Evolutionary conservation across 2,797 vertebrate genomes (phyloP), one percentile per base, ranked within the genome.

Genomic region (Silurus lanzhouensis): DNA sequence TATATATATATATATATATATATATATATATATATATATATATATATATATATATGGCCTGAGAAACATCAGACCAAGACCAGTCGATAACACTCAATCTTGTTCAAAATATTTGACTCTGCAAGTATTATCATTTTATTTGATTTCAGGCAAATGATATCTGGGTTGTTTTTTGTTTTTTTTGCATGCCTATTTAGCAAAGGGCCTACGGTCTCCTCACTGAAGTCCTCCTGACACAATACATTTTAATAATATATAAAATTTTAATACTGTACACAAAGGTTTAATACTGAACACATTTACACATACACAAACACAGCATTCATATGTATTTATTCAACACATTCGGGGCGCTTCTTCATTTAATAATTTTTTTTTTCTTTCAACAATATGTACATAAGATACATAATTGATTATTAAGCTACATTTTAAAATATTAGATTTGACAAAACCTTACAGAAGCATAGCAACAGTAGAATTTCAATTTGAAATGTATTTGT

Each of bases 101-200:
- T 89, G 89, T 83, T 86, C 19, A 58, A 85, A 90, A 91, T 88
- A 90, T 89, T 2, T 58, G 82, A 76, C 87, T 90, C 87, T 88
- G 12, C 22, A 61, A 60, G 58, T 66, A 58, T 82, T 57, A 68
- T 22, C 38, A 48, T 25, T 79, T 64, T 46, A 61, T 79, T 63
- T 79, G 31, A 44, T 46, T 78, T 78, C 76, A 78, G 5, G 19
- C 20, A 44, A 20, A 55, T 55, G n/a, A 52, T 7, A 52, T 52
- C 48, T 52, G 48, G n/a, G n/a, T n/a, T 48, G 2, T 48, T 48
- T 48, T 4, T 31, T 31, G n/a, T n/a, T 68, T 71, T 55, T 71
- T 55, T 57, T 63, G 12, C 6, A 52, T 74, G 12, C 46, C 46
- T 3, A 81, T 31, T 64, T 31, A 55, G 7, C 27, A 71, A 44